Base-by-base conservation (phyloP, 2,888 invertebrate species). In the Erebia epiphron region DNA sequence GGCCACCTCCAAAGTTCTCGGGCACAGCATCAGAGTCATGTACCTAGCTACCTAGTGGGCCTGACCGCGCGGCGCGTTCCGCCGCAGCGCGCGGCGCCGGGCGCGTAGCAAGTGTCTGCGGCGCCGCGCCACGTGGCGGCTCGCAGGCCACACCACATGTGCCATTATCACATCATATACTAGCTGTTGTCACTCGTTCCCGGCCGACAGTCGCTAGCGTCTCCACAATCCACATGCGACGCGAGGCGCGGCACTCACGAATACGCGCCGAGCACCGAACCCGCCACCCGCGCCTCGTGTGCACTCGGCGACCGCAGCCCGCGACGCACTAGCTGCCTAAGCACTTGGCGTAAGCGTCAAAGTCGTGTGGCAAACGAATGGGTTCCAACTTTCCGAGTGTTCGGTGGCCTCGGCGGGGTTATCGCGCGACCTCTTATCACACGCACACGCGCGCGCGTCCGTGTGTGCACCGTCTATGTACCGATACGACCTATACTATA, bases 371-470 rank as follows among this genome's bases (percentile, higher is more conserved):
- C 21, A 13, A 21, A 26, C 26, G 16, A 5, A 14, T 11, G 69
- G 68, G 63, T 1, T 16, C 58, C n/a, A n/a, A n/a, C n/a, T n/a
- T 62, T 52, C 71, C 60, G 52, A 70, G 73, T 69, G 68, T 43
- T 67, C 66, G 71, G 35, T 72, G 76, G 76, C 76, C 77, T 77
- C 77, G 76, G 72, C 70, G 69, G 78, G 79, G 79, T 79, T 79
- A 79, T 79, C 79, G 76, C 74, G 76, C 78, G 79, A 79, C 79
- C 79, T 77, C 77, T 78, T 79, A 79, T 79, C 79, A 75, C 71
- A 57, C 75, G 61, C 76, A 63, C 77, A 78, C 79, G 63, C 61
- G 49, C 70, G 50, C 67, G 16, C 68, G 26, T 70, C 8, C 50
- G 18, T 18, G 54, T 50, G 50, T 50, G 54, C 16, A 16, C 26